These are phyloP conservation scores for Nemotelus pantherinus DNA, from an alignment of 2,888 invertebrate genomes.

Conservation along the genomic window DNA sequence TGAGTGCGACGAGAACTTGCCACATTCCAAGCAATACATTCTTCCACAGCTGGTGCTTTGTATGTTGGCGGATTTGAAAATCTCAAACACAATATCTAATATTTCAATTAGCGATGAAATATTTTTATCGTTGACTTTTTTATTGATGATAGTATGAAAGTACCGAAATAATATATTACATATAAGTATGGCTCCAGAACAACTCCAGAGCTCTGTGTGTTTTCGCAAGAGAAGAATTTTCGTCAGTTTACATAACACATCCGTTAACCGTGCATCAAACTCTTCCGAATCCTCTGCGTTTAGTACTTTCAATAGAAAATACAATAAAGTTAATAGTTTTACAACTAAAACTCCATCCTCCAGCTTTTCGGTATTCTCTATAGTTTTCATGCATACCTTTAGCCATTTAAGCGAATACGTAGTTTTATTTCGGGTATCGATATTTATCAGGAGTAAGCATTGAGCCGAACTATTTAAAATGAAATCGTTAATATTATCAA, in stretches of 20 bases:
- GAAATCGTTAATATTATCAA: neutral
- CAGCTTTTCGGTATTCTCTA: neutral
- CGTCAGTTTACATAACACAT: slow-evolving; percentile 29
- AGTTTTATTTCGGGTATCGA: slow-evolving; percentile 20
- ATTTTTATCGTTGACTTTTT: neutral
- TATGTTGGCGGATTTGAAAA: neutral
- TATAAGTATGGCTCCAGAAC: neutral
- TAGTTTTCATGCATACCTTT: slow-evolving; percentile 13
- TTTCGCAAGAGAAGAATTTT: neutral
- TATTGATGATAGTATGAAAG: neutral
- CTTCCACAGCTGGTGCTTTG: neutral
- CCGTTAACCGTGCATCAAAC: slow-evolving; percentile 22
- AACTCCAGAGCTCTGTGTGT: slow-evolving; percentile 11
- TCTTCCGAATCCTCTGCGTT: neutral
- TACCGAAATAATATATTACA: slow-evolving; percentile 27
- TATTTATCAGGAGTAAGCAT: neutral
- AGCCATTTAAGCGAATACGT: slow-evolving; percentile 9
- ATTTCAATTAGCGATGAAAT: neutral
- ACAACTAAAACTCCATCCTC: neutral
- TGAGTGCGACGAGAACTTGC: neutral
- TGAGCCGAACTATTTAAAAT: neutral
- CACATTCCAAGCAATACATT: slow-evolving; percentile 19
- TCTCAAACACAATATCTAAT: neutral
- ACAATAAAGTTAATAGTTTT: neutral
- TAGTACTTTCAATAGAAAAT: slow-evolving; percentile 14